Conservation (phyloP, 2,797 vertebrate genomes). For the Caiman crocodilus region DNA sequence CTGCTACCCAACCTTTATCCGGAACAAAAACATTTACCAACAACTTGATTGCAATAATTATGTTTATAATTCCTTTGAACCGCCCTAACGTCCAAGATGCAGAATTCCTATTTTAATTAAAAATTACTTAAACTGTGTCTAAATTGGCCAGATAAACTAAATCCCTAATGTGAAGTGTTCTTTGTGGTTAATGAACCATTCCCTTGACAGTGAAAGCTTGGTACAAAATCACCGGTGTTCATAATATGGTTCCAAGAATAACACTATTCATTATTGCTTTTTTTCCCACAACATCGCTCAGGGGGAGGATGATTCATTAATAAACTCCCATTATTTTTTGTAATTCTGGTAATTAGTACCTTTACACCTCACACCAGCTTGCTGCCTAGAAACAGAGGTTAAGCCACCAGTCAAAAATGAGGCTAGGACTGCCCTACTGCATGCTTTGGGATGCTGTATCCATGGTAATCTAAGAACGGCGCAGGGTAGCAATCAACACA, state of each 20-base stretch:
- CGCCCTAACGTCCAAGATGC: constrained; percentile 21
- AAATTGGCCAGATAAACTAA: constrained; percentile 65
- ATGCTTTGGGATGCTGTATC: constrained; percentile 3
- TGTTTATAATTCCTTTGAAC: constrained; percentile 40
- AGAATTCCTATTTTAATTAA: constrained; percentile 69
- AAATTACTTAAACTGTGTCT: constrained; percentile 66
- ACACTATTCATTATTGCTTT: constrained; percentile 55
- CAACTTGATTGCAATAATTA: constrained; percentile 24
- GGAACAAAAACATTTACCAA: constrained; percentile 36
- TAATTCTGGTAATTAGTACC: constrained; percentile 75
- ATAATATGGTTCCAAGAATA: constrained; percentile 54
- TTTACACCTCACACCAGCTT: constrained; percentile 56
- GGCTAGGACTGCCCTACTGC: not conserved
- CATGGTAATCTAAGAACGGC: constrained; percentile 12
- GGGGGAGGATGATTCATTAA: constrained; percentile 67
- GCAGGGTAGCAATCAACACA: not conserved
- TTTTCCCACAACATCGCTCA: constrained; percentile 36
- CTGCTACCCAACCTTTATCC: constrained; percentile 6
- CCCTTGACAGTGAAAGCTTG: constrained; percentile 29
- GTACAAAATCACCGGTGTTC: constrained; percentile 61
- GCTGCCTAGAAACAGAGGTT: constrained; percentile 52
- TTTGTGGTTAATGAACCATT: constrained; percentile 67
- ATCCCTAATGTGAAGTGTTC: constrained; percentile 48
- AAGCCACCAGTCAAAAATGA: constrained; percentile 9
- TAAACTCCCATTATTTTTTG: constrained; percentile 72